phyloP scores from a whole-genome alignment of 1,140 invertebrate genomes.

The Telenomus remus region DNA sequence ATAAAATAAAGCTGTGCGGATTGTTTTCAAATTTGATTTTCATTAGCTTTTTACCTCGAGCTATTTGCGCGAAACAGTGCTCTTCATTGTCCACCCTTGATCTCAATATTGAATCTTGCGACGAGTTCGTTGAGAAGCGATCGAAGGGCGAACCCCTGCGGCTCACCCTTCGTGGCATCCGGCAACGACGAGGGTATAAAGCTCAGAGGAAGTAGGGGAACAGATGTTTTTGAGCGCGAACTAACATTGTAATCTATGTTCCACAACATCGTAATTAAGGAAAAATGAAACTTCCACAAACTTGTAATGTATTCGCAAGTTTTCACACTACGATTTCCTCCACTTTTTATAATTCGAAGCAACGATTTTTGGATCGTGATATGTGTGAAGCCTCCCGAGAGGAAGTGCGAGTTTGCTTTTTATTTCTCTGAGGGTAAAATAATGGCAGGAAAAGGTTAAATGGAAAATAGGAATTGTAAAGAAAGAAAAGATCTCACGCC shows the following conservation, averaged over 20 bases:
- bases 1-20: constrained; percentile 24
- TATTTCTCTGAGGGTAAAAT: neutral
- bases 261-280: constrained; percentile 75
- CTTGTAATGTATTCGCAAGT: neutral
- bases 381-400: neutral
- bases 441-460: neutral
- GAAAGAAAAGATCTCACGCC: constrained; percentile 68
- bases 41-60: constrained; percentile 63
- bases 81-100: constrained; percentile 61
- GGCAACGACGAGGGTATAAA: constrained; percentile 58
- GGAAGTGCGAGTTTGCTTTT: neutral
- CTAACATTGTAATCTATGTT: constrained; percentile 75
- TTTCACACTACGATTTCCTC: too few relatives aligned
- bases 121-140: constrained; percentile 58
- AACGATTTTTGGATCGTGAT: neutral
- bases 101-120: constrained; percentile 63
- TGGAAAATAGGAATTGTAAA: constrained; percentile 65
- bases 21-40: constrained; percentile 68
- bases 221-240: constrained; percentile 75
- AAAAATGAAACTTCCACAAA: constrained; percentile 66
- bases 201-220: constrained; percentile 66
- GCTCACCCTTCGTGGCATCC: constrained; percentile 63
- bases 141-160: constrained; percentile 66
- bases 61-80: constrained; percentile 64
- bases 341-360: too few relatives aligned